phyloP scores from a whole-genome alignment of 2,888 invertebrate genomes.

The Dasysyrphus tricinctus region DNA sequence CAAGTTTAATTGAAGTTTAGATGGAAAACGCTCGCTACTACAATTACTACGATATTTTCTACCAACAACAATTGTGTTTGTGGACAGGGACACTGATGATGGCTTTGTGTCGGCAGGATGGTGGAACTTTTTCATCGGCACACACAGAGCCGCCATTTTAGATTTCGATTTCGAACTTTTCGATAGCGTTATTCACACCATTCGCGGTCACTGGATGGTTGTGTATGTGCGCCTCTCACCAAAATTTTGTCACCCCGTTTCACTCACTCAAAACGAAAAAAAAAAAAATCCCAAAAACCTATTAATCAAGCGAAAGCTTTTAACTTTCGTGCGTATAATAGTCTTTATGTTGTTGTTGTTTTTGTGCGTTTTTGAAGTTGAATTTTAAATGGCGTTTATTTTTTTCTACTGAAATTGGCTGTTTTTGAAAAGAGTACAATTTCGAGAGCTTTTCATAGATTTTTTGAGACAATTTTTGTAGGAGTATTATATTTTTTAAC shows the following conservation, averaged over 20 bases:
- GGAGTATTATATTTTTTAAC: slow-evolving; percentile 55
- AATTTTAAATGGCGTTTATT: neutral
- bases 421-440: slow-evolving; percentile 44
- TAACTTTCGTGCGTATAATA: slow-evolving; percentile 27
- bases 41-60: slow-evolving; percentile 74
- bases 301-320: slow-evolving; percentile 62
- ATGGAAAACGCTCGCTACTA: slow-evolving; percentile 71
- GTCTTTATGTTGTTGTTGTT: slow-evolving; percentile 20
- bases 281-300: slow-evolving; percentile 19
- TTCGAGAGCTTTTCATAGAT: slow-evolving; percentile 56
- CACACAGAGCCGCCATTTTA: slow-evolving; percentile 70
- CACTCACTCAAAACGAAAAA: slow-evolving; percentile 36
- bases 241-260: slow-evolving; percentile 40
- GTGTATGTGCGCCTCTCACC: slow-evolving; percentile 36
- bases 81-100: slow-evolving; percentile 48
- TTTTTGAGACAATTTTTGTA: slow-evolving; percentile 66
- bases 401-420: slow-evolving; percentile 2
- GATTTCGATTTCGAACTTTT: slow-evolving; percentile 71
- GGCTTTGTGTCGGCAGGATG: slow-evolving; percentile 68
- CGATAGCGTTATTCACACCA: slow-evolving; percentile 60
- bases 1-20: slow-evolving; percentile 75
- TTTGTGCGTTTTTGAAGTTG: slow-evolving; percentile 23
- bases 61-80: slow-evolving; percentile 62
- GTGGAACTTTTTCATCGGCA: slow-evolving; percentile 61
- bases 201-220: slow-evolving; percentile 69